Conservation (phyloP, 2,888 invertebrate genomes). For the Epirrhoe alternata region DNA sequence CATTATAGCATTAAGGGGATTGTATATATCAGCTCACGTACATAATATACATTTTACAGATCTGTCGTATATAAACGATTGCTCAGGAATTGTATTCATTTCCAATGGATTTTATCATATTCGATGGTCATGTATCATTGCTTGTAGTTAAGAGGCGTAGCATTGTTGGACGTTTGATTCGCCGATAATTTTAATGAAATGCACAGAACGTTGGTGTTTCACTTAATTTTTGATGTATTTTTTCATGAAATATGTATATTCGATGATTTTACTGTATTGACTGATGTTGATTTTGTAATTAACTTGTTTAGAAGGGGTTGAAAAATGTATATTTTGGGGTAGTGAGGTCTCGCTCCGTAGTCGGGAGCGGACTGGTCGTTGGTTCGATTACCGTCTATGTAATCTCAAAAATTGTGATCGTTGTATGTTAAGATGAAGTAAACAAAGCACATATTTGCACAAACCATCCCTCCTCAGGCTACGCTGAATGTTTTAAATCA, state of each 20-base stretch:
- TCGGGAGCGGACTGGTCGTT: conserved; percentile 34
- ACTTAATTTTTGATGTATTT: conserved; percentile 83
- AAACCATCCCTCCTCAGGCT: conserved; percentile 83
- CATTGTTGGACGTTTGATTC: conserved; percentile 71
- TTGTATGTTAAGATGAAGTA: conserved; percentile 72
- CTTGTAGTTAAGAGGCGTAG: conserved; percentile 64
- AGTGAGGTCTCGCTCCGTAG: conserved; percentile 35
- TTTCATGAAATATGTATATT: conserved; percentile 77
- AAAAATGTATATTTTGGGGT: conserved; percentile 37
- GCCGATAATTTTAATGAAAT: conserved; percentile 77
- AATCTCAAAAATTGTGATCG: conserved; percentile 74
- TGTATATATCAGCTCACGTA: conserved; percentile 37
- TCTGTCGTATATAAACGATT: conserved; percentile 60
- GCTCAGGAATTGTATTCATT: conserved; percentile 83
- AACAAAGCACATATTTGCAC: conserved; percentile 83
- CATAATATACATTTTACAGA: conserved; percentile 56
- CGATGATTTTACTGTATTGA: conserved; percentile 79
- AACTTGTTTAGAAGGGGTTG: conserved; percentile 60
- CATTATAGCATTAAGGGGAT: conserved; percentile 45
- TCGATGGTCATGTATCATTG: conserved; percentile 72
- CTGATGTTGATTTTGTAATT: conserved; percentile 73
- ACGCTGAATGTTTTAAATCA: conserved; percentile 82
- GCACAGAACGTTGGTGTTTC: conserved; percentile 85
- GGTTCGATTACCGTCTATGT: conserved; percentile 45
- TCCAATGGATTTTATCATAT: conserved; percentile 58